Evolutionary conservation across 1,140 invertebrate genomes (phyloP), one percentile per base, ranked within the genome.

Genomic region (Drosophila murphyi): DNA sequence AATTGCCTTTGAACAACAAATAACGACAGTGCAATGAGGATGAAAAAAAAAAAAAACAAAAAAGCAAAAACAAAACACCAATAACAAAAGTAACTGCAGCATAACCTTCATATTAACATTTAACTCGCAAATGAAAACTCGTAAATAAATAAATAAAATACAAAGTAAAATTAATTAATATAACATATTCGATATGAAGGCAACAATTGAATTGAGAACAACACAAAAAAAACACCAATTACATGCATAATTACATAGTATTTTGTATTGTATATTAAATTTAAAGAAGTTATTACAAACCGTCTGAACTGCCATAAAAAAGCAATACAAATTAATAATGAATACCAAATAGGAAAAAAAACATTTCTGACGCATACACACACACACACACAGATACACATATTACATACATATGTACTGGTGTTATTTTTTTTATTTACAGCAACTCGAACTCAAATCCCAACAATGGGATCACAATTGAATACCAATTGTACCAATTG

Each of bases 241-340:
- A 35, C 56, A 60, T 56, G 32, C 39, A 41, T 51, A 60, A 51
- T 32, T 57, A 32, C 29, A 68, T 50, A 67, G 55, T 68, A 59
- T 67, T 72, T 72, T 72, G 32, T 70, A 70, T 51, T 62, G 60
- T 43, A 63, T 63, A 52, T 73, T 54, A 67, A 54, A 72, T 50
- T 54, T 55, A 69, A 73, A 52, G 35, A 73, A 61, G 63, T 67
- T 68, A 54, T 55, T 54, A 68, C 45, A 64, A 82, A 86, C 71
- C 79, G 83, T 68, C 76, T 88, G 72, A 90, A 90, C 88, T 90
- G 88, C 88, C 88, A 91, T 87, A 74, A 78, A 78, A 91, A 91
- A 88, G 78, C 81, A 85, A 88, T 79, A 88, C 74, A 41, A 91
- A 78, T 63, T 59, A 67, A 51, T 56, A 69, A 76, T 52, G 31